Conservation (phyloP, 1,140 invertebrate species). For the Brachionus calyciflorus region DNA sequence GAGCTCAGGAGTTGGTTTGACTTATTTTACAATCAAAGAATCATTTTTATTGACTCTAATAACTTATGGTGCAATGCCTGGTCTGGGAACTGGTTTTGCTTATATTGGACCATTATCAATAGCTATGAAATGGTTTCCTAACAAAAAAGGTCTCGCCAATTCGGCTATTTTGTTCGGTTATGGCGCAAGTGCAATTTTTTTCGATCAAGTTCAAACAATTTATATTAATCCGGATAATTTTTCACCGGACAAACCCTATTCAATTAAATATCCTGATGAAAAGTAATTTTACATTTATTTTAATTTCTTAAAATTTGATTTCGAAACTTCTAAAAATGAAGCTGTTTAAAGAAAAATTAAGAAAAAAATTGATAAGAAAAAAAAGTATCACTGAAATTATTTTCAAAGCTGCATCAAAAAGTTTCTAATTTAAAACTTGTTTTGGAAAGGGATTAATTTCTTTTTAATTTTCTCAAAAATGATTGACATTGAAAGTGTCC, state of each 20-base stretch:
- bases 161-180: slow-evolving; percentile 61
- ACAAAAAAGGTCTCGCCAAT: slow-evolving; percentile 59
- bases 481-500: too few relatives aligned
- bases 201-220: slow-evolving; percentile 59
- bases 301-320: too few relatives aligned
- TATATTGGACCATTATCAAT: slow-evolving; percentile 59
- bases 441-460: too few relatives aligned
- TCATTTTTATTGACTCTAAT: slow-evolving; percentile 52
- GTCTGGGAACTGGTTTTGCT: slow-evolving; percentile 58
- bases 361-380: too few relatives aligned
- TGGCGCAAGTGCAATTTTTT: slow-evolving; percentile 60
- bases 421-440: too few relatives aligned
- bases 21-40: slow-evolving; percentile 57
- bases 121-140: slow-evolving; percentile 62
- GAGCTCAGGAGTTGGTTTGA: slow-evolving; percentile 55
- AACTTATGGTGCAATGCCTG: slow-evolving; percentile 60
- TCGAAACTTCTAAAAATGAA: too few relatives aligned
- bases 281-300: too few relatives aligned
- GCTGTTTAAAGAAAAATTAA: too few relatives aligned
- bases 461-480: too few relatives aligned
- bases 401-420: too few relatives aligned
- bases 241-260: slow-evolving; percentile 49
- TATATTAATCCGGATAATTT: slow-evolving; percentile 61
- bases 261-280: slow-evolving; percentile 4
- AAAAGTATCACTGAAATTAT: too few relatives aligned